Percentiles rank a stretch among this genome's conserved stretches.
phyloP scores from a whole-genome alignment of 2,888 invertebrate species.

The Euzophera pinguis region DNA sequence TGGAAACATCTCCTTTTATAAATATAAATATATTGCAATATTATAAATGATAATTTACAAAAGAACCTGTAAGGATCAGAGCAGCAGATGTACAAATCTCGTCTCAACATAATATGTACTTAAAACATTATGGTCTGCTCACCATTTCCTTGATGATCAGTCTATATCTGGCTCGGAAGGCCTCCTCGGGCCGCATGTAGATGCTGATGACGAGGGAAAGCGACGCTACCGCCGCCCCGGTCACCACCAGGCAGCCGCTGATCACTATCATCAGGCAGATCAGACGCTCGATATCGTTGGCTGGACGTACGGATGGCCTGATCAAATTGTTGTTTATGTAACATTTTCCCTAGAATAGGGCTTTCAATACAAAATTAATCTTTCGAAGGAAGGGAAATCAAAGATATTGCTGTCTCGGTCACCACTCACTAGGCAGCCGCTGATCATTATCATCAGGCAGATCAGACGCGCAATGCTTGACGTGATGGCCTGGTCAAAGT shows the following conservation, averaged over 20 bases:
- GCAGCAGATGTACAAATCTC: too few species aligned
- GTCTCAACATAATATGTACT: too few species aligned
- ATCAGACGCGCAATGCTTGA: conserved; percentile 41
- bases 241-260: conserved; percentile 50
- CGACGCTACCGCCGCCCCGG: conserved; percentile 55
- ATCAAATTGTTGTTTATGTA: neutral
- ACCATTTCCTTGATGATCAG: conserved; percentile 65
- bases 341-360: too few species aligned
- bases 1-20: too few species aligned
- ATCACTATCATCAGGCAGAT: conserved; percentile 47
- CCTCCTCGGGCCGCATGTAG: conserved; percentile 58
- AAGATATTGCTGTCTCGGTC: conserved; percentile 54
- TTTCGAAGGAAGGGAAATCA: conserved; percentile 55
- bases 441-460: conserved; percentile 47
- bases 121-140: conserved; percentile 8
- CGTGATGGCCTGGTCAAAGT: conserved; percentile 36
- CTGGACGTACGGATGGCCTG: conserved; percentile 42
- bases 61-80: too few species aligned
- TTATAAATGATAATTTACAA: too few species aligned
- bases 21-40: too few species aligned
- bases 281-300: conserved; percentile 47
- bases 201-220: conserved; percentile 56
- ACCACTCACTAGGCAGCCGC: conserved; percentile 53
- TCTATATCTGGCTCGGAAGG: conserved; percentile 51
- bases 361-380: too few species aligned